Conservation (phyloP, 2,113 vertebrate species). For the Manacus vitellinus region DNA sequence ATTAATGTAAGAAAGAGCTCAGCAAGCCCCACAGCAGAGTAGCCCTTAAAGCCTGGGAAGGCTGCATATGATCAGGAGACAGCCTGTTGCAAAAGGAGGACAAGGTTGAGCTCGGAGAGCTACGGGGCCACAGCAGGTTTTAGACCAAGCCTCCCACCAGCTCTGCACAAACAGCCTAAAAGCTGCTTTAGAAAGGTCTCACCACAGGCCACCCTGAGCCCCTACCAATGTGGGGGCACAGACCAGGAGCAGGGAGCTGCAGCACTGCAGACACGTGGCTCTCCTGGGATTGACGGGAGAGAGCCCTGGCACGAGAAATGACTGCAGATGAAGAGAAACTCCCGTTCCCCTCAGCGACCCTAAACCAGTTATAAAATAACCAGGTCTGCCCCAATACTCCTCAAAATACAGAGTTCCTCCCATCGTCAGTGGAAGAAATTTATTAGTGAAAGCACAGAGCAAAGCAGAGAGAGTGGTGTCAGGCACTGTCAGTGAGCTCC, state of each 20-base stretch:
- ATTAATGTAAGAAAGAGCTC: not conserved
- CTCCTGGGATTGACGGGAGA: not conserved
- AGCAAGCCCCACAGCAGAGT: not conserved
- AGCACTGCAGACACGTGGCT: not conserved
- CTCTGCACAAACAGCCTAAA: not conserved
- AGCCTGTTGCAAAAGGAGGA: not conserved
- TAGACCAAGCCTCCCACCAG: not conserved
- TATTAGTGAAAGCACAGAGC: not conserved
- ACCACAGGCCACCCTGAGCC: not conserved
- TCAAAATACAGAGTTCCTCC: not conserved
- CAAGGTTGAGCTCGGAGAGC: not conserved
- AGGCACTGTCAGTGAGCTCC: not conserved
- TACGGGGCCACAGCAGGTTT: not conserved
- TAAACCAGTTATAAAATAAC: not conserved
- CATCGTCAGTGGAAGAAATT: not conserved
- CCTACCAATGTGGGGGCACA: not conserved
- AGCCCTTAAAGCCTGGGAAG: not conserved
- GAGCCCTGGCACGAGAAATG: not conserved
- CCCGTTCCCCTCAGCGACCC: rapidly evolving
- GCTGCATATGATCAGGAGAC: not conserved
- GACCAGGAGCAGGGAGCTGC: not conserved
- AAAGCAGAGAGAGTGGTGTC: not conserved
- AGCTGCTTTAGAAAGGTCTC: not conserved
- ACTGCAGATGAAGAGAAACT: not conserved
- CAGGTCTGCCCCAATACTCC: not conserved